Conservation (phyloP, 2,888 invertebrate species). For the Elgonia sp. region DNA sequence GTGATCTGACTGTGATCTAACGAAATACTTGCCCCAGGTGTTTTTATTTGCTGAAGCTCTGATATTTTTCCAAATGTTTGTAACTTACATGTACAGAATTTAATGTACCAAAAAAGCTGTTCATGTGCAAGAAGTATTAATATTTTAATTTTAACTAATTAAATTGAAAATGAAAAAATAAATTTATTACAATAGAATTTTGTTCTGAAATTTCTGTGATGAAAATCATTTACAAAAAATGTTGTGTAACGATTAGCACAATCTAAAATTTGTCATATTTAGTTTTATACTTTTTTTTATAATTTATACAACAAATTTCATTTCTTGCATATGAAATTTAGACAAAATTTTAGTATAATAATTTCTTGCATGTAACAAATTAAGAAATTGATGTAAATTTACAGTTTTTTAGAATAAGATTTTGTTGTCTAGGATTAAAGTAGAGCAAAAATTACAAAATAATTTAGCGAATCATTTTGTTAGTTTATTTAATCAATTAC, state of each 20-base stretch:
- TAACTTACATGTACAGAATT: conserved; percentile 31
- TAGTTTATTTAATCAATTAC: conserved; percentile 28
- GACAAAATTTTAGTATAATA: too few relatives aligned
- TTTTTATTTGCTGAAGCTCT: conserved; percentile 53
- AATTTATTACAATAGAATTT: not conserved
- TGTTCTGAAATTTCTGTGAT: too few relatives aligned
- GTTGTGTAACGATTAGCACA: too few relatives aligned
- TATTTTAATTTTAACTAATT: conserved; percentile 17
- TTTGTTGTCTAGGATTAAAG: not conserved
- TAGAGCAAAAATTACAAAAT: not conserved
- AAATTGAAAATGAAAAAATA: not conserved
- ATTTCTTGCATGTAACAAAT: too few relatives aligned
- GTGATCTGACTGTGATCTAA: conserved; percentile 65
- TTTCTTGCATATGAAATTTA: too few relatives aligned
- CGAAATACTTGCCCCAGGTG: conserved; percentile 45
- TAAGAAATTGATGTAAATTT: too few relatives aligned
- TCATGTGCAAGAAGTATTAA: conserved; percentile 12
- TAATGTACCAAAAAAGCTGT: conserved; percentile 1
- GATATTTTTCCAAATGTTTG: conserved; percentile 45
- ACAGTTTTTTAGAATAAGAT: too few relatives aligned
- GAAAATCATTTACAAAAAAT: too few relatives aligned
- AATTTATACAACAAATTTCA: too few relatives aligned
- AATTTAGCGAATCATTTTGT: not conserved
- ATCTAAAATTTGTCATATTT: too few relatives aligned
- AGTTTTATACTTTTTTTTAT: too few relatives aligned